Evolutionary conservation across 2,888 invertebrate genomes (phyloP), one percentile per base, ranked within the genome.

Genomic region (Diarsia dahlii): DNA sequence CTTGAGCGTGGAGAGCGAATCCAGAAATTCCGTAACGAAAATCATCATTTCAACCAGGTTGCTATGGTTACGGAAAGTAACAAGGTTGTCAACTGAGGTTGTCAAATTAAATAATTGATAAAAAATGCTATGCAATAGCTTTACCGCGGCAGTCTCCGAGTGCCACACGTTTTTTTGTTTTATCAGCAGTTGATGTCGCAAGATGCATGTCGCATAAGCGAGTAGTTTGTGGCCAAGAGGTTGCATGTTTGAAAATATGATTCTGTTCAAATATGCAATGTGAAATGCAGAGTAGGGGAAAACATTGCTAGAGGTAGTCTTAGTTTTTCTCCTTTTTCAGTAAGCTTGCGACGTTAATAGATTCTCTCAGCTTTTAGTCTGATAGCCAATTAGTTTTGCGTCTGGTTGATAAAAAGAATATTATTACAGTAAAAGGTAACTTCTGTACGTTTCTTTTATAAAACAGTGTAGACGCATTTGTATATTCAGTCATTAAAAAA

Each of bases 351-450:
- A 81, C 28, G 28, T 34, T 70, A 80, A 68, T 84, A 81, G 67
- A 64, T 76, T 71, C 28, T 74, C 45, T 54, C 3, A 15, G 48
- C 68, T 74, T 71, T 85, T 54, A 81, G 82, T 74, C 50, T 80
- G 34, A 75, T 63, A 71, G 20, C 50, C 68, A 76, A 76, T 84
- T 84, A 67, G 60, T 70, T 62, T 71, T 62, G 76, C 48, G 28
- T 50, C 48, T 45, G 15, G 39, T 60, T 60, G 62, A 72, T 63
- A 60, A 20, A n/a, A 68, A 52, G 52, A 66, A 80, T 46, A 52
- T 56, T 63, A 74, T 74, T 4, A 63, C 3, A 4, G 12, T 58
- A 23, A 74, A 67, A 52, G 23, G 23, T 28, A 50, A 13, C 15
- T 67, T 50, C 5, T 20, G 28, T 15, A 45, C 4, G 45, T 64